Base-by-base conservation (phyloP, 2,797 vertebrate species). In the Lepus oiostolus region DNA sequence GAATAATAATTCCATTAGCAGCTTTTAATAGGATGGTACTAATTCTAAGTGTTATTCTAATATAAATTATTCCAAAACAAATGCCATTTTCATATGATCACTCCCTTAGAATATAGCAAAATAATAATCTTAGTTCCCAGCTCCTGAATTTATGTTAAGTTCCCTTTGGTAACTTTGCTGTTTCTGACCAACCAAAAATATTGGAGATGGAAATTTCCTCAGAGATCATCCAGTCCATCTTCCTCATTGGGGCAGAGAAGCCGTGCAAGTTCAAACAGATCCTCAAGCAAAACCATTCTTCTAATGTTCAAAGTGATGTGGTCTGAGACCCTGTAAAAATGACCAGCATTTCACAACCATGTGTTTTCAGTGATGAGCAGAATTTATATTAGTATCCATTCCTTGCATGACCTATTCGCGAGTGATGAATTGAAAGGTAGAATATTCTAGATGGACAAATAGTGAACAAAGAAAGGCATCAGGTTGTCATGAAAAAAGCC, bases 1-100 rank as follows among this genome's bases (percentile, higher is more conserved):
- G 52, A 96, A 96, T 91, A 95, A 92, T 91, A 95, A 96, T 93
- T 88, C 58, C 74, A 96, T 90, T 96, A 94, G 88, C 62, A 95
- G 87, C 10, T 95, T 80, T 97, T 96, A 92, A 96, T 91, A 93
- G 32, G 71, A 88, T 58, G 83, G 10, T 68, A 74, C 17, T 95
- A 92, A 90, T 47, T 88, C 38, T 80, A 94, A 89, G 60, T 88
- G 19, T 87, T 19, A 50, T 90, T 90, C 35, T 76, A 92, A 84
- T 88, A 89, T 79, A 88, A 94, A 79, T 94, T 88, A 83, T 96
- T 96, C 62, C 60, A 68, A 92, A 93, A 68, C 11, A 92, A 95
- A 70, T 95, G 22, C 26, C 70, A 82, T 54, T 76, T 86, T 93
- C 81, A 92, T 60, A 71, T 72, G 90, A 88, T 85, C 70, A 83